Conservation (phyloP, 2,113 vertebrate species). For the Agapornis roseicollis region DNA sequence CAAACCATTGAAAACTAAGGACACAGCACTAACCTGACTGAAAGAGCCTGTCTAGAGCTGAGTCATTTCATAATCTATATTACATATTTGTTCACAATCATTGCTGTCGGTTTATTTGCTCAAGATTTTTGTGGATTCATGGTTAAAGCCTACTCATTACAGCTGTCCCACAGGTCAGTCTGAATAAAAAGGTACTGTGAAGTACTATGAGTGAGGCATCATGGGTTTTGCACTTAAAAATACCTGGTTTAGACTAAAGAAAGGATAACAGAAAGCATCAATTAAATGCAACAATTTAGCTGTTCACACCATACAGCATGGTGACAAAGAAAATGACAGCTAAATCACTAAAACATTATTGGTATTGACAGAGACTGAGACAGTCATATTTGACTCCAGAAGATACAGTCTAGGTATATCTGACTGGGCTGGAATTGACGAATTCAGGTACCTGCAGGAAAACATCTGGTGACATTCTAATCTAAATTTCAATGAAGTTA, state of each 20-base stretch:
- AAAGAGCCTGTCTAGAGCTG: neutral
- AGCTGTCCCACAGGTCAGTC: neutral
- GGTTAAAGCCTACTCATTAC: neutral
- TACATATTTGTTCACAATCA: neutral
- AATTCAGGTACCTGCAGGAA: neutral
- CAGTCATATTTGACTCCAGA: neutral
- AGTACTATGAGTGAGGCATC: neutral
- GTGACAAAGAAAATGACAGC: constrained; percentile 2
- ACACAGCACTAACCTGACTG: neutral
- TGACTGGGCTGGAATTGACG: neutral
- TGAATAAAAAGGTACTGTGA: neutral
- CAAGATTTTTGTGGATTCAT: neutral
- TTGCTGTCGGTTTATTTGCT: neutral
- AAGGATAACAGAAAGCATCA: neutral
- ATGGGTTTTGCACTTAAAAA: neutral
- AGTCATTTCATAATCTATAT: neutral
- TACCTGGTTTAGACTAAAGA: neutral
- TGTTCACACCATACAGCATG: neutral
- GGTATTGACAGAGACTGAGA: neutral
- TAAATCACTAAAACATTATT: constrained; percentile 5
- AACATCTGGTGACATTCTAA: constrained; percentile 17
- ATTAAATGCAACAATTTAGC: neutral
- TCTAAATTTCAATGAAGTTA: constrained; percentile 22
- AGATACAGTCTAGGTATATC: neutral
- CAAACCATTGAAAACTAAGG: neutral